Percentiles rank a stretch among this genome's conserved stretches.
phyloP scores from a whole-genome alignment of 2,113 vertebrate species.

The Silurus glanis region DNA sequence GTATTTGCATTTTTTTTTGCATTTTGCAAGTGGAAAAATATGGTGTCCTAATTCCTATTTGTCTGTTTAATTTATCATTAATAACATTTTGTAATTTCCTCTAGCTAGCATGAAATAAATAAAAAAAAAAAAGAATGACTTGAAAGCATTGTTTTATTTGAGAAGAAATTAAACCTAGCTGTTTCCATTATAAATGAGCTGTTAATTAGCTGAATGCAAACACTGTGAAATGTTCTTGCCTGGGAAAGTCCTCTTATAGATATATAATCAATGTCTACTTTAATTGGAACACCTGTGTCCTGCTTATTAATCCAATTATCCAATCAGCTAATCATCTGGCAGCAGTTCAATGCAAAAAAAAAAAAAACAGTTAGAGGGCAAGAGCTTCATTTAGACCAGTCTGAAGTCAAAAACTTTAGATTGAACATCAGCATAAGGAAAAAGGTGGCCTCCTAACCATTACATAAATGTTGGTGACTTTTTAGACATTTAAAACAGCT shows the following conservation, averaged over 20 bases:
- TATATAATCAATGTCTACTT: neutral
- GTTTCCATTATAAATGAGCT: no score
- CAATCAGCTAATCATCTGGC: neutral
- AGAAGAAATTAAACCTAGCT: neutral
- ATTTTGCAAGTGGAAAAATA: neutral
- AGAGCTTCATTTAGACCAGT: neutral
- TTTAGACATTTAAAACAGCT: neutral
- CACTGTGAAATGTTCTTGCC: neutral
- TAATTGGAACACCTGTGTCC: neutral
- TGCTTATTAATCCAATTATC: neutral
- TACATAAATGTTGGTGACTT: neutral
- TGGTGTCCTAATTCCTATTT: neutral
- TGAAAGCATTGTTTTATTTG: neutral
- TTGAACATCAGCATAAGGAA: neutral
- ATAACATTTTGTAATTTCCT: neutral
- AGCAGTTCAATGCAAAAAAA: no score
- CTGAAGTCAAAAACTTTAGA: neutral
- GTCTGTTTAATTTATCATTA: neutral
- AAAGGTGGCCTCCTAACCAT: neutral
- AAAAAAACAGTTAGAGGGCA: neutral
- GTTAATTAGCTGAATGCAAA: neutral
- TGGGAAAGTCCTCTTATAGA: neutral
- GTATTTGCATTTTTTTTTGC: neutral
- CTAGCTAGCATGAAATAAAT: neutral
- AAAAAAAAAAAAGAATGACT: neutral